Evolutionary conservation across 2,797 vertebrate species (phyloP), one percentile per base, ranked within the genome.

Genomic region (Strix occidentalis): DNA sequence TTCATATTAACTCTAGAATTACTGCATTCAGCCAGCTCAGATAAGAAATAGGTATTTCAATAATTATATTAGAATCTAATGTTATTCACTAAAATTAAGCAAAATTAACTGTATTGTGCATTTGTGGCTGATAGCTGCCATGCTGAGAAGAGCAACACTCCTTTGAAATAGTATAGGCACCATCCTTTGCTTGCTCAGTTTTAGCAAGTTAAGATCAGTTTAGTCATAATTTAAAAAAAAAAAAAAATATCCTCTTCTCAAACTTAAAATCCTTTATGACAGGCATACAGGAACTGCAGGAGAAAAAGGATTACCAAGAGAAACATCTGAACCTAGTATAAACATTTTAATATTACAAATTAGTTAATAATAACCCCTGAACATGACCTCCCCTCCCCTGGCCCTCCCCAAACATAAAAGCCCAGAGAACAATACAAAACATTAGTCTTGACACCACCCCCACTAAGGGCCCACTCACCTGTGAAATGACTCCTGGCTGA

Each of bases 181-280:
- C 5, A 2, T 65, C 8, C 63, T 85, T 37, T 1, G 2, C 23
- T 68, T 68, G 9, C 23, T 68, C 23, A 43, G 7, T 74, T 68
- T 61, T 48, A 75, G 23, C 0, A 1, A 53, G 19, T 35, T 54
- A 61, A 23, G 31, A 37, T 24, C 1, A 1, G 10, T 37, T 56
- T 63, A 56, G 16, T 69, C 13, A 69, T 13, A 66, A 54, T 35
- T 24, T n/a, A 16, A 28, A 33, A 15, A 33, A 54, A 63, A 63
- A 48, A 25, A 5, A 37, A 9, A 37, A 24, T 43, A 14, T 60
- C 9, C 20, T 56, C 5, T 33, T 50, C 31, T 56, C 8, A 69
- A 66, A 85, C 13, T 26, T 43, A 26, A 45, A 57, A 39, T 45
- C 12, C 25, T 41, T 46, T 56, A 33, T 37, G 16, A 54, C 10